Evolutionary conservation across 2,888 invertebrate genomes (phyloP).

Genomic region (Lasioglossum zephyrum): DNA sequence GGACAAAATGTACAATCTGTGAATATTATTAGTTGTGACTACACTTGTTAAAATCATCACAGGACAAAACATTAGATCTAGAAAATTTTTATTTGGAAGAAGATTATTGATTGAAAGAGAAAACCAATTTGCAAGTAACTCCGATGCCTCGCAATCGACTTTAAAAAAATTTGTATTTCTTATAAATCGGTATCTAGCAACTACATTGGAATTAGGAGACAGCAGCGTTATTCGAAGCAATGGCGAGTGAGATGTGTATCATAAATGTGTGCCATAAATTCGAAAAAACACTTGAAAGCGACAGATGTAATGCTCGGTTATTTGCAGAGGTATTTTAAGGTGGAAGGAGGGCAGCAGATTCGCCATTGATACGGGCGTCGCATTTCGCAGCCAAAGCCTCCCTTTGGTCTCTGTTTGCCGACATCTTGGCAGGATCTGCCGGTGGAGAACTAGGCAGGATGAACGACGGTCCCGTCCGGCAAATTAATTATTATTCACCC

Average conservation of each 20-base stretch:
- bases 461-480: slow-evolving; percentile 38
- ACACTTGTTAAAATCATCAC: not conserved
- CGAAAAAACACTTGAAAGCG: not conserved
- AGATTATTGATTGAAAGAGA: not conserved
- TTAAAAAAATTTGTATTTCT: too few relatives aligned
- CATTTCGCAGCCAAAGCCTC: slow-evolving; percentile 5
- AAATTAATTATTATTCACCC: slow-evolving; percentile 65
- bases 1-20: too few relatives aligned
- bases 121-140: too few relatives aligned
- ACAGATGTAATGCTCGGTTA: not conserved
- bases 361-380: slow-evolving; percentile 17
- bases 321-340: not conserved
- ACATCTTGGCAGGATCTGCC: slow-evolving; percentile 18
- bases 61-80: not conserved
- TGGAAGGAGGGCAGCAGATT: not conserved
- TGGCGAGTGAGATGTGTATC: not conserved
- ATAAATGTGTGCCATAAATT: not conserved
- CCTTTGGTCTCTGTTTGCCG: not conserved
- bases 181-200: not conserved
- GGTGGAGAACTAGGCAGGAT: slow-evolving; percentile 46
- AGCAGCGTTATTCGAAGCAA: not conserved
- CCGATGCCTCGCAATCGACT: too few relatives aligned
- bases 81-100: not conserved
- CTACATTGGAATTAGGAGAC: not conserved
- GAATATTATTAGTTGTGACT: not conserved